Evolutionary conservation across 2,113 vertebrate species (phyloP), one percentile per base, ranked within the genome.

Genomic region (Sander vitreus): DNA sequence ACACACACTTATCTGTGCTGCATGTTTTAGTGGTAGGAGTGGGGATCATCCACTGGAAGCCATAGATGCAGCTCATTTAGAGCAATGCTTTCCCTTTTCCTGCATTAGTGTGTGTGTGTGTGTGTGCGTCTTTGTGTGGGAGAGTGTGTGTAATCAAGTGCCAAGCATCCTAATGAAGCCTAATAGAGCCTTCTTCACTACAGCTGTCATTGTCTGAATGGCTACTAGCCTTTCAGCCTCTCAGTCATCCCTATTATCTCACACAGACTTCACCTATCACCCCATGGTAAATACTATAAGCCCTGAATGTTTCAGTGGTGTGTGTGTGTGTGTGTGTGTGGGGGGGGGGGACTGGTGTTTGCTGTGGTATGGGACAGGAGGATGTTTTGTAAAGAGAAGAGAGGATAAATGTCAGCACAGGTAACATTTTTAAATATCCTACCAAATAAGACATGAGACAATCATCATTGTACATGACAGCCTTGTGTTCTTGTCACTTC

Each of bases 191-290:
- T 84, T 85, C 87, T 88, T 83, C 78, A 58, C 78, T 83, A 68
- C 84, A 84, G 80, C 83, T 89, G 84, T 83, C 87, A 90, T 84
- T 86, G 81, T 88, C 55, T 87, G 85, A 89, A 87, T 88, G 88
- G 76, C 73, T 86, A 73, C 84, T 75, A 76, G 88, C 85, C 48
- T 87, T 86, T 91, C 83, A 92, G 83, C 70, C 81, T 79, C 87
- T 80, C 87, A 81, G 67, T 90, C 87, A 78, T 89, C 87, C 79
- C 83, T 76, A 88, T 93, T 92, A 91, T 92, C 88, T 92, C 79
- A 83, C 79, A 76, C 73, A 75, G 85, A 73, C 88, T 85, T 88
- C 87, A 87, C 88, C 87, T 89, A 86, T 88, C 85, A 90, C 83
- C 80, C 90, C 87, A 19, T 89, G 90, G 67, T 86, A 85, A 93